Base-by-base conservation (phyloP, 2,888 invertebrate species). In the Scaeva pyrastri region DNA sequence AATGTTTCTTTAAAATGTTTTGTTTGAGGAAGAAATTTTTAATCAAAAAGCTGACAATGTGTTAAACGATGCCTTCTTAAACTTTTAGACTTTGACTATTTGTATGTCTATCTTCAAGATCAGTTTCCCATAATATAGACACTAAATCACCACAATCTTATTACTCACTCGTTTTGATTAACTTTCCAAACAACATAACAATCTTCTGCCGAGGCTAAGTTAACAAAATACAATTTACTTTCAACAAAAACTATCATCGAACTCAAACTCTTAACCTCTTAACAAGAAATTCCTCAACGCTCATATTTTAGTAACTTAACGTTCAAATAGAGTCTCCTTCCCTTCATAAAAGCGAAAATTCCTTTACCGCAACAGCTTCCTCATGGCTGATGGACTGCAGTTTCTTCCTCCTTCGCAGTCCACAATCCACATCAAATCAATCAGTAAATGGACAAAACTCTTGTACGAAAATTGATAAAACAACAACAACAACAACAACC, bases 361-460 rank as follows among this genome's bases (percentile, higher is more conserved):
- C 12, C 7, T 45, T 11, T 2, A 26, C 43, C 12, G 26, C 26
- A 26, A 76, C 8, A n/a, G 31, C 52, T 50, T 48, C 45, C 50
- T 58, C 16, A n/a, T n/a, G 43, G 39, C 23, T 50, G 7, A 26
- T 8, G 43, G 56, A 76, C 77, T 77, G 50, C 71, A 72, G 8
- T 31, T 31, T 66, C 66, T 72, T 64, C 39, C n/a, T n/a, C 62
- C 55, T 80, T 23, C 41, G n/a, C n/a, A n/a, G n/a, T 52, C 68
- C 41, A 31, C 31, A 7, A 8, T 75, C 21, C 58, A 66, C 72
- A 58, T 82, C 66, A 82, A 82, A 58, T 82, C 82, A 82, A 82
- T 82, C 82, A 82, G 77, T 52, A 77, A 82, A 82, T 82, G 82
- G 71, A 72, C 31, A 26, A 76, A 76, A 76, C 71, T 75, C 52